phyloP scores from a whole-genome alignment of 1,140 invertebrate species.

The Helicoverpa armigera region DNA sequence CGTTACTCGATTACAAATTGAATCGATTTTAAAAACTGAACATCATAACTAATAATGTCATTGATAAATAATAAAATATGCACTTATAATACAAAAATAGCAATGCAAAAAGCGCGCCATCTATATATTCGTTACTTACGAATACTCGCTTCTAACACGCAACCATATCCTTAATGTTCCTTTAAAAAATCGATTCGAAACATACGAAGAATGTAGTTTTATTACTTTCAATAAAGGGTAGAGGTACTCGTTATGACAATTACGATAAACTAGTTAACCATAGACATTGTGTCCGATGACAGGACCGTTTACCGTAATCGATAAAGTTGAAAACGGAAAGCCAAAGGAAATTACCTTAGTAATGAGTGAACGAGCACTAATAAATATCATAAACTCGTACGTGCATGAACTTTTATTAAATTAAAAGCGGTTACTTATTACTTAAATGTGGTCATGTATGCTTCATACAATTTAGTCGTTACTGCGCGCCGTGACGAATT shows the following conservation, averaged over 20 bases:
- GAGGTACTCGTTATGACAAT: slow-evolving; percentile 19
- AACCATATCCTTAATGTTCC: slow-evolving; percentile 20
- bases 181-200: slow-evolving; percentile 16
- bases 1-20: not conserved
- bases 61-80: not conserved
- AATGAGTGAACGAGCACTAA: slow-evolving; percentile 29
- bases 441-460: not conserved
- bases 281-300: slow-evolving; percentile 30
- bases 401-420: slow-evolving; percentile 32
- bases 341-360: slow-evolving; percentile 24
- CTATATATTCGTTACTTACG: not conserved
- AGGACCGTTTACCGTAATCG: slow-evolving; percentile 19
- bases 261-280: slow-evolving; percentile 18
- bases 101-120: not conserved
- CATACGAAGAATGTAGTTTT: slow-evolving; percentile 5
- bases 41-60: too few relatives aligned
- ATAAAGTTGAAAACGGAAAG: slow-evolving; percentile 31
- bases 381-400: slow-evolving; percentile 24
- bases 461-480: not conserved
- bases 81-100: not conserved
- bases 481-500: not conserved
- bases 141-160: not conserved
- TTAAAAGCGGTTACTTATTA: slow-evolving; percentile 21
- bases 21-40: not conserved
- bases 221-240: slow-evolving; percentile 33